Percentiles rank a stretch among this genome's conserved stretches.
phyloP scores from a whole-genome alignment of 2,113 vertebrate species.

The Gambusia holbrooki region DNA sequence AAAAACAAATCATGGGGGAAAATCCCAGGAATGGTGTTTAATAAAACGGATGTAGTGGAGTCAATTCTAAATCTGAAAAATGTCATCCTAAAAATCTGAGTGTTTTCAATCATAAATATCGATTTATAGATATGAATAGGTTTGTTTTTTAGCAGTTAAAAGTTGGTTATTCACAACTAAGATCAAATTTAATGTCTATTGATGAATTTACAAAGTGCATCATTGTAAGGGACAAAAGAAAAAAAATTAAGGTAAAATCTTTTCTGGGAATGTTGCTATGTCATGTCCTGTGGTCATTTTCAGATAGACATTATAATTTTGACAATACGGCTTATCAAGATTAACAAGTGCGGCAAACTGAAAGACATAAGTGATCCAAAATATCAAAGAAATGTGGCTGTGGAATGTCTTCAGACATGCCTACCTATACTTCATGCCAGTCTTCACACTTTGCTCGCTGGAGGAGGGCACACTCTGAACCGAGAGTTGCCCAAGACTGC shows the following conservation, averaged over 20 bases:
- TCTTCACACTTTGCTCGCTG: slow-evolving; percentile 85
- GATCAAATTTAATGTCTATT: background rate
- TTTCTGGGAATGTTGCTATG: background rate
- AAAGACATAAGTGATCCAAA: background rate
- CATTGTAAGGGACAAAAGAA: background rate
- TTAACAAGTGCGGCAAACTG: background rate
- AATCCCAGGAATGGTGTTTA: background rate
- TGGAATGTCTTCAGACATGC: slow-evolving; percentile 1
- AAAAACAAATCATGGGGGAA: background rate
- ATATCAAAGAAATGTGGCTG: background rate
- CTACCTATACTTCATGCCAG: slow-evolving; percentile 97
- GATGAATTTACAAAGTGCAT: background rate
- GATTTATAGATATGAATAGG: background rate
- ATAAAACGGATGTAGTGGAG: background rate
- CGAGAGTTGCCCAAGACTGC: slow-evolving; percentile 93
- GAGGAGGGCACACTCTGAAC: slow-evolving; percentile 85
- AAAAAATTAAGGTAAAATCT: background rate
- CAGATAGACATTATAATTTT: background rate
- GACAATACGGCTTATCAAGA: background rate
- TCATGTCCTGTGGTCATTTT: background rate
- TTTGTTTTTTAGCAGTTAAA: background rate
- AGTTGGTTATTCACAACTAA: background rate
- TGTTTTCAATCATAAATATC: background rate
- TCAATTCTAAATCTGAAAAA: background rate
- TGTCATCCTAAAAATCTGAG: background rate